A percentile compares a stretch with the other conserved stretches of the same genome.
These are phyloP conservation scores for Lonchura striata DNA, from an alignment of 2,113 vertebrate species.

Conservation along the genomic window DNA sequence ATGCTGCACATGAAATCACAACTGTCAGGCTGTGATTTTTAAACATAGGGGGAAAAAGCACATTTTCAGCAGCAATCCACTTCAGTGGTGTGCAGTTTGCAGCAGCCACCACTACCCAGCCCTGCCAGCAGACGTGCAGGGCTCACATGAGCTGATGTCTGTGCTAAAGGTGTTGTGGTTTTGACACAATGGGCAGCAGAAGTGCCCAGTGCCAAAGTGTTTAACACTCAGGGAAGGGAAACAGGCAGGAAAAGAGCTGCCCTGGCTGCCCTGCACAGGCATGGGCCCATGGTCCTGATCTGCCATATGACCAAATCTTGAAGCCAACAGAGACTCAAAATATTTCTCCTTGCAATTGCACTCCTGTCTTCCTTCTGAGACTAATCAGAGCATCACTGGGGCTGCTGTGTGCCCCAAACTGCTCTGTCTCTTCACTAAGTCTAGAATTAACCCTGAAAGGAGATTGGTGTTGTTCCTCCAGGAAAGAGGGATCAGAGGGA, in stretches of 20 bases:
- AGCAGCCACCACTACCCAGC: background rate
- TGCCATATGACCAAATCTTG: background rate
- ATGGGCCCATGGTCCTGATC: fast-evolving
- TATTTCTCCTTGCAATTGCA: background rate
- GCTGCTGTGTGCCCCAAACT: background rate
- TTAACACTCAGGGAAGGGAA: background rate
- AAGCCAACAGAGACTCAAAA: background rate
- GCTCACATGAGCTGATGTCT: background rate
- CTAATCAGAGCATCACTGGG: background rate
- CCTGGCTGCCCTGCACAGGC: too few species aligned
- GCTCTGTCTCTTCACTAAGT: background rate
- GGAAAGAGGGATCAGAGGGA: background rate
- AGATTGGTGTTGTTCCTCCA: fast-evolving
- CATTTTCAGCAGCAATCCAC: background rate
- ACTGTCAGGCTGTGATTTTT: background rate
- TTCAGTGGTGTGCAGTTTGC: background rate
- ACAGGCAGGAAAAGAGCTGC: background rate
- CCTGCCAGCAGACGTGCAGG: background rate
- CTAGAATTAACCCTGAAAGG: background rate
- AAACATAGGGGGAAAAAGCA: background rate
- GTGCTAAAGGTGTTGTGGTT: fast-evolving
- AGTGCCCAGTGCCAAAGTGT: background rate
- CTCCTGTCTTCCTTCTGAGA: background rate
- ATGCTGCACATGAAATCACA: background rate
- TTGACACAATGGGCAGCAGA: fast-evolving